Base-by-base conservation (phyloP, 2,888 invertebrate genomes). In the Clostera curtula region DNA sequence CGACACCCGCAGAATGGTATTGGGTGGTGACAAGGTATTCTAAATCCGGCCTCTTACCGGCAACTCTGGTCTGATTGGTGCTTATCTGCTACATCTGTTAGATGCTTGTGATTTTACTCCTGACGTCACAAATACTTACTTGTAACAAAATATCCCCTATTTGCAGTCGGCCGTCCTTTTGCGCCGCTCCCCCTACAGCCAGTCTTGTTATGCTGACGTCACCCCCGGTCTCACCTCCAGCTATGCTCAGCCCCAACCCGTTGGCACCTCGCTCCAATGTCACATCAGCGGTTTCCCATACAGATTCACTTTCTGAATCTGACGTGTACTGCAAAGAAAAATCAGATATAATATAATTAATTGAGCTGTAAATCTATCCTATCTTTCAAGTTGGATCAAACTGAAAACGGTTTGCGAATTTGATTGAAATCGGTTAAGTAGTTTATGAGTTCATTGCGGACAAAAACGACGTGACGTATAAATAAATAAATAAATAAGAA, bases 181-280 rank as follows among this genome's bases (percentile, higher is more conserved):
- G 92, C 14, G 98, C 98, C 7, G 97, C 97, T 15, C 98, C 98
- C 23, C 95, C 93, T 4, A 92, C 89, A 61, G 98, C 97, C 60
- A 98, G 88, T 80, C 98, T 95, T 33, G 98, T 98, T 77, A 98
- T 95, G 87, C 96, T 98, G 79, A 99, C 97, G 70, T 96, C 93
- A 45, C 96, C 92, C 44, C 96, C 96, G 46, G 93, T 93, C 79
- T 98, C 98, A 19, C 98, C 98, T 28, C 98, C 98, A 43, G 98
- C 98, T 85, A 99, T 99, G 66, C 97, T 97, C 75, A 98, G 96
- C 5, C 98, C 98, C 43, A 99, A 88, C 4, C 98, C 98, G 25
- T 94, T 92, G 27, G 90, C 89, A 24, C 90, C 90, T 48, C 97
- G 88, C 76, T 97, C 97, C 73, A 97, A 82, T 33, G 90, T 88